Percentiles rank a stretch among this genome's conserved stretches.
These are phyloP conservation scores for Ormia ochracea DNA, from an alignment of 2,888 invertebrate species.

Conservation along the genomic window DNA sequence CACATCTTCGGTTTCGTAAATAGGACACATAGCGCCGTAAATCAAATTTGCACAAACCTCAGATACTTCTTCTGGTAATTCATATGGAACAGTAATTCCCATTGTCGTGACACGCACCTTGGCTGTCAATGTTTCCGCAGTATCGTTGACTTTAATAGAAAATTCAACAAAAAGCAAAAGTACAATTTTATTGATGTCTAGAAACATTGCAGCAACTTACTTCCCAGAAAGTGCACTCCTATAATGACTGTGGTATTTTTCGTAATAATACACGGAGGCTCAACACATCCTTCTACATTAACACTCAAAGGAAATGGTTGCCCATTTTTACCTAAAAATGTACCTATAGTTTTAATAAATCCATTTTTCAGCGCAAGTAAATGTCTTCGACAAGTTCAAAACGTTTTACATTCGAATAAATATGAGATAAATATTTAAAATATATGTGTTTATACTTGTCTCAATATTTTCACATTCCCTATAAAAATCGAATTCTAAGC, in stretches of 20 bases:
- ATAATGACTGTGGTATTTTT: slow-evolving; percentile 70
- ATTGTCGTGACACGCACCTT: slow-evolving; percentile 72
- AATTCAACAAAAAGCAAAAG: too few species aligned
- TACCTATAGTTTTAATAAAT: too few species aligned
- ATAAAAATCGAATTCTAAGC: too few species aligned
- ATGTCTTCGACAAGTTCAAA: too few species aligned
- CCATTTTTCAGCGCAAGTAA: too few species aligned
- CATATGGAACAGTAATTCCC: slow-evolving; percentile 73
- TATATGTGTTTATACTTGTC: too few species aligned
- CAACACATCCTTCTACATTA: slow-evolving; percentile 68
- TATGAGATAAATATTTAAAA: too few species aligned
- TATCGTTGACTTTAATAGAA: slow-evolving; percentile 66
- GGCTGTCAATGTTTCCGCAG: slow-evolving; percentile 19
- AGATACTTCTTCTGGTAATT: slow-evolving; percentile 71
- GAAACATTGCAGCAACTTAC: slow-evolving; percentile 66
- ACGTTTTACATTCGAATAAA: too few species aligned
- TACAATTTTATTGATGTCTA: too few species aligned
- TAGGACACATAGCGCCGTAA: slow-evolving; percentile 72
- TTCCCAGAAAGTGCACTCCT: slow-evolving; percentile 70
- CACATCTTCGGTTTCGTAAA: slow-evolving; percentile 72
- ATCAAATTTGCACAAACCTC: slow-evolving; percentile 72
- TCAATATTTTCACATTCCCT: too few species aligned
- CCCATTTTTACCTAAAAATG: slow-evolving; percentile 64
- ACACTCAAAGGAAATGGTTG: slow-evolving; percentile 71
- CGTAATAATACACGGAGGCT: slow-evolving; percentile 70